Conservation (phyloP, 1,140 invertebrate species). For the Prorops nasuta region DNA sequence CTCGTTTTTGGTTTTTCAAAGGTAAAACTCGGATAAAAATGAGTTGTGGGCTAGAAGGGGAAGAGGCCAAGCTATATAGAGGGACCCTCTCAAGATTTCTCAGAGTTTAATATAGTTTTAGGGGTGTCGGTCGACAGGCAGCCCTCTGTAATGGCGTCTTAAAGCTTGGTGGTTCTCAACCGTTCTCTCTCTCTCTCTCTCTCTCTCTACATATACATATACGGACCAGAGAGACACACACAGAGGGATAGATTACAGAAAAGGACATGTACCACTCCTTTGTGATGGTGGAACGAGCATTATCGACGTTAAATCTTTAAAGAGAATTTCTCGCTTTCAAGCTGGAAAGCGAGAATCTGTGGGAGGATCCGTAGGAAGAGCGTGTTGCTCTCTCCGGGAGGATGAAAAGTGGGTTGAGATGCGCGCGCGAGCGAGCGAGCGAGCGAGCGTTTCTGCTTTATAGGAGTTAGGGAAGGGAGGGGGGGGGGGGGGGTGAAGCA, state of each 20-base stretch:
- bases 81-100: constrained; percentile 50
- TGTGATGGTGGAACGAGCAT: too few species aligned
- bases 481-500: constrained; percentile 19
- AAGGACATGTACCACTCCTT: too few species aligned
- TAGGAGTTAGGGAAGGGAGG: constrained; percentile 22
- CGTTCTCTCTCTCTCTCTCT: neutral
- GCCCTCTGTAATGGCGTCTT: constrained; percentile 54
- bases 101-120: constrained; percentile 57
- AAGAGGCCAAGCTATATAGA: constrained; percentile 23
- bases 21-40: too few species aligned
- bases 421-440: neutral
- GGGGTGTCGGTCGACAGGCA: constrained; percentile 49
- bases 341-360: neutral
- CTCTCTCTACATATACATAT: too few species aligned
- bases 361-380: constrained; percentile 6
- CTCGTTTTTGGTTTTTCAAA: constrained; percentile 44
- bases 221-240: too few species aligned
- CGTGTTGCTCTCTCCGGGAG: neutral
- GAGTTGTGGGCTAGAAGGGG: constrained; percentile 6
- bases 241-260: too few species aligned
- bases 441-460: neutral
- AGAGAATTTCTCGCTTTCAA: constrained; percentile 6
- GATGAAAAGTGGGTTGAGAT: neutral
- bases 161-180: constrained; percentile 52
- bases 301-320: constrained; percentile 22